Conservation (phyloP, 1,140 invertebrate genomes). For the Callitettix versicolor region DNA sequence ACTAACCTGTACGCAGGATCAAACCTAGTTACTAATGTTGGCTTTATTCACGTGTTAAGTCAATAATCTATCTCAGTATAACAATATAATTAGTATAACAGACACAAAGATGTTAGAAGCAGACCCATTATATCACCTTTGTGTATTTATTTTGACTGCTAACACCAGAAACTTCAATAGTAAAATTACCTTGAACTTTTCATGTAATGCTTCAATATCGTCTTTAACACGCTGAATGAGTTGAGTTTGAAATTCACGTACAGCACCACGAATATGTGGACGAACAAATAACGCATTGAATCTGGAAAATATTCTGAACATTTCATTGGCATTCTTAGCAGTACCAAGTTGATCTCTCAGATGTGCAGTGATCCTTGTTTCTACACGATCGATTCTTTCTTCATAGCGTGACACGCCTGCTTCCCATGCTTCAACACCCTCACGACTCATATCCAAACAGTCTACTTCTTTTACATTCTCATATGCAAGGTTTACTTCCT, state of each 20-base stretch:
- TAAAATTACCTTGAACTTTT: constrained; percentile 86
- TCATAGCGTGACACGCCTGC: constrained; percentile 91
- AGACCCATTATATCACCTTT: too few species aligned
- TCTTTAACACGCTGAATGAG: constrained; percentile 98
- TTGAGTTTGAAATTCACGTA: constrained; percentile 97
- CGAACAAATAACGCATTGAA: constrained; percentile 98
- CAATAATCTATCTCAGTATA: too few species aligned
- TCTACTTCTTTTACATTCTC: constrained; percentile 99
- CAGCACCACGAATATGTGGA: constrained; percentile 95
- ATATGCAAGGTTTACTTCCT: constrained; percentile 91
- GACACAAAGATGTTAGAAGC: too few species aligned
- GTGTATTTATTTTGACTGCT: too few species aligned
- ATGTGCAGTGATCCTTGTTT: constrained; percentile 92
- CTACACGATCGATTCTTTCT: constrained; percentile 80
- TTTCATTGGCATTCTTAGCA: constrained; percentile 98
- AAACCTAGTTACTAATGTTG: too few species aligned
- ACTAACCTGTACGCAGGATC: too few species aligned
- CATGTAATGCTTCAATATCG: constrained; percentile 94
- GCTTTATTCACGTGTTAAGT: too few species aligned
- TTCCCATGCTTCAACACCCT: constrained; percentile 95
- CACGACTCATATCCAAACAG: constrained; percentile 92
- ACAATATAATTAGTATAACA: too few species aligned
- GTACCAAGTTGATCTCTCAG: constrained; percentile 93
- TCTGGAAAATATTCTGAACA: constrained; percentile 93
- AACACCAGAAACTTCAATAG: too few species aligned